These are phyloP conservation scores for Mesochorus sp. DNA, from an alignment of 2,888 invertebrate species.

Conservation along the genomic window DNA sequence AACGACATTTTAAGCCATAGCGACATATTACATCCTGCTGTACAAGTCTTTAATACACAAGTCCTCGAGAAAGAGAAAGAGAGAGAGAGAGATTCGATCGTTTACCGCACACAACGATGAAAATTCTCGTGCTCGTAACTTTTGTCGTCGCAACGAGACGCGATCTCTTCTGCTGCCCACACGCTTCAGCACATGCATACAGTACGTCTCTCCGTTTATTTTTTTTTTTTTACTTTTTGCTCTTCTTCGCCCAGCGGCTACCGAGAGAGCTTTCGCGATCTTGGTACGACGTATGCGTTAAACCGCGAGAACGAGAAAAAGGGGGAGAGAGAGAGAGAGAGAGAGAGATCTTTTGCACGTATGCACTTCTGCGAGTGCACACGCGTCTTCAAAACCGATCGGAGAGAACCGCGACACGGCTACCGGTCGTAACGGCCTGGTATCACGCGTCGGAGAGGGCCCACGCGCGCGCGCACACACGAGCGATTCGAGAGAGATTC, in stretches of 20 bases:
- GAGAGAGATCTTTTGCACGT: conserved; percentile 18
- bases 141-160: conserved; percentile 40
- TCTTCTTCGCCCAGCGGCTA: background rate
- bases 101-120: conserved; percentile 37
- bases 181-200: conserved; percentile 19
- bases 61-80: background rate
- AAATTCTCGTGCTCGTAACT: conserved; percentile 50
- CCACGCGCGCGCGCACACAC: conserved; percentile 29
- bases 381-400: conserved; percentile 45
- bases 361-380: conserved; percentile 31
- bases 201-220: background rate
- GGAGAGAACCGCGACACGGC: conserved; percentile 44
- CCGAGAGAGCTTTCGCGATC: conserved; percentile 19
- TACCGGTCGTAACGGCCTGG: conserved; percentile 59
- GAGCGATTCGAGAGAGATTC: conserved; percentile 30
- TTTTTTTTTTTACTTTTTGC: conserved; percentile 9
- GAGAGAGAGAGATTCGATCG: conserved; percentile 22
- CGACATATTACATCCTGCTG: conserved; percentile 18
- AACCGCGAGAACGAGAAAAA: background rate
- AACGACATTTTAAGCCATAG: conserved; percentile 8
- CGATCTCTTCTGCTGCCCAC: conserved; percentile 49
- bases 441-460: conserved; percentile 48
- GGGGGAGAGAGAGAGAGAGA: background rate
- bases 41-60: conserved; percentile 39
- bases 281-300: conserved; percentile 8